Conservation (phyloP, 2,888 invertebrate species). For the Achlya flavicornis region DNA sequence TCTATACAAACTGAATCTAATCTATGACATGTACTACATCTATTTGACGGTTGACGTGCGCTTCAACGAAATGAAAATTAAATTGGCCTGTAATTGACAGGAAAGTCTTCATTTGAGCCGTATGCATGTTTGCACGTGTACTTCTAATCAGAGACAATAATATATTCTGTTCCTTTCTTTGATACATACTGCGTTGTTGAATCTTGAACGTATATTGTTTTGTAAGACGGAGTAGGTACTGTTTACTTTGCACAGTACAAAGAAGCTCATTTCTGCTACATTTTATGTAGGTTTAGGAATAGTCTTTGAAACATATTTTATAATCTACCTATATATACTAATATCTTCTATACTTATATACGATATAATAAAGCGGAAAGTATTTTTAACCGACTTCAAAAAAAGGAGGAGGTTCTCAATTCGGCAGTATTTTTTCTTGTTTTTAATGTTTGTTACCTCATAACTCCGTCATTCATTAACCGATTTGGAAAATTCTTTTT, state of each 20-base stretch:
- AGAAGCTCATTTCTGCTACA: too few relatives aligned
- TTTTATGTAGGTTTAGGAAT: too few relatives aligned
- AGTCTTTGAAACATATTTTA: too few relatives aligned
- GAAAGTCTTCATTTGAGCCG: slow-evolving; percentile 48
- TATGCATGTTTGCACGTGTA: slow-evolving; percentile 22
- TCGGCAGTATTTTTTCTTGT: too few relatives aligned
- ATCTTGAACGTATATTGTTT: neutral
- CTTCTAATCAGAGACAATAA: slow-evolving; percentile 19
- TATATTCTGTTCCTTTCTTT: slow-evolving; percentile 13
- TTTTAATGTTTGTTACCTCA: too few relatives aligned
- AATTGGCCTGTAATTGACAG: slow-evolving; percentile 64
- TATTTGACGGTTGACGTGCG: slow-evolving; percentile 39
- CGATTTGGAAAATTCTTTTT: too few relatives aligned
- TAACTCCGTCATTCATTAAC: too few relatives aligned
- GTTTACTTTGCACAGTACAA: slow-evolving; percentile 10
- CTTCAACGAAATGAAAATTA: slow-evolving; percentile 57
- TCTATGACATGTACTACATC: slow-evolving; percentile 42
- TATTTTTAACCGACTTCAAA: too few relatives aligned
- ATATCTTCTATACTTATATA: too few relatives aligned
- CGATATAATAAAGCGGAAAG: too few relatives aligned
- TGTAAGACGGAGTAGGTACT: neutral
- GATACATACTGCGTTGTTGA: neutral
- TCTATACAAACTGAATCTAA: slow-evolving; percentile 7
- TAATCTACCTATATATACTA: too few relatives aligned
- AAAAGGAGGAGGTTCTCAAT: too few relatives aligned